A percentile compares a stretch with the other conserved stretches of the same genome.
Conservation (phyloP, 2,797 vertebrate species). For the Enteromius argenteus region DNA sequence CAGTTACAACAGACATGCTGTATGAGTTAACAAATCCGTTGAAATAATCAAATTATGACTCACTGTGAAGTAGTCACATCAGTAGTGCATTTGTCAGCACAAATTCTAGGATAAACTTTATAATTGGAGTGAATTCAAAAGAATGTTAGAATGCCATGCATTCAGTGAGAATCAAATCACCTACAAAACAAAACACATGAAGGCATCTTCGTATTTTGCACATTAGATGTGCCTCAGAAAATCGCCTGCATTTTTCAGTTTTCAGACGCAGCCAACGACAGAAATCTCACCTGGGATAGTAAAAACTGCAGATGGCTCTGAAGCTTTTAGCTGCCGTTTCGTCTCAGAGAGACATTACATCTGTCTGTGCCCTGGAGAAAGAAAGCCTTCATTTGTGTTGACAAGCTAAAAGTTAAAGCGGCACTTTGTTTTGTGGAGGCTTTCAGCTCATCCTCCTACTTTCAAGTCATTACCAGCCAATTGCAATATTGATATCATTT, state of each 20-base stretch:
- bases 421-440: slow-evolving; percentile 32
- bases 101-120: background rate
- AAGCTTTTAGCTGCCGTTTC: slow-evolving; percentile 31
- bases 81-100: background rate
- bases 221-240: background rate
- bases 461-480: slow-evolving; percentile 41
- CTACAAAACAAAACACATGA: background rate
- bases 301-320: slow-evolving; percentile 8
- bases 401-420: slow-evolving; percentile 67
- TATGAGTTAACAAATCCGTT: background rate
- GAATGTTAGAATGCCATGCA: no score
- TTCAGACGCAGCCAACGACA: background rate
- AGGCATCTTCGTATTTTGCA: background rate
- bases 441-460: slow-evolving; percentile 16
- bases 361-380: slow-evolving; percentile 63
- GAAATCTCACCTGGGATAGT: background rate
- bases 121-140: background rate
- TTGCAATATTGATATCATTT: slow-evolving; percentile 27
- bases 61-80: background rate
- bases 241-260: background rate
- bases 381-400: slow-evolving; percentile 78
- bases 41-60: background rate
- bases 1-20: background rate
- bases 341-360: slow-evolving; percentile 40
- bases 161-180: background rate